A percentile compares a stretch with the other conserved stretches of the same genome.
Conservation (phyloP, 2,113 vertebrate species). For the Loxodonta africana region DNA sequence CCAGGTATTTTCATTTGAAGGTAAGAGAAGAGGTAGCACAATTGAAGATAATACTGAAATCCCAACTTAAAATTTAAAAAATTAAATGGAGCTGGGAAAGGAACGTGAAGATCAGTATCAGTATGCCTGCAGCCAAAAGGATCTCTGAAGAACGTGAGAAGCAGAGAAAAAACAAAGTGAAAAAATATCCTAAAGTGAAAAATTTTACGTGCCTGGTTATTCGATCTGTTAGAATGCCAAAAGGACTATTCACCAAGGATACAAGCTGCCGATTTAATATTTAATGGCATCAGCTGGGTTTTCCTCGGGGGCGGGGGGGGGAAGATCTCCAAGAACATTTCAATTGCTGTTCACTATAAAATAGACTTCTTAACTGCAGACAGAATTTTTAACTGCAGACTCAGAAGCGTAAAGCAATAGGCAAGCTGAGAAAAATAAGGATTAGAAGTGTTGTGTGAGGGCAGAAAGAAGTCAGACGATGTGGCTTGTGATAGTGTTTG, state of each 20-base stretch:
- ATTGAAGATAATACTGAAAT: background rate
- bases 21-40: background rate
- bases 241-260: background rate
- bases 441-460: background rate
- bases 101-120: background rate
- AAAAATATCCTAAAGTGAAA: background rate
- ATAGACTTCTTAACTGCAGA: background rate
- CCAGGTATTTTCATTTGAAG: slow-evolving; percentile 23
- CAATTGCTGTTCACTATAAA: slow-evolving; percentile 32
- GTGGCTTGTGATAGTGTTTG: background rate
- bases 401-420: slow-evolving; percentile 24
- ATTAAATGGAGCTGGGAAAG: background rate
- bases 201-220: background rate
- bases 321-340: slow-evolving; percentile 31
- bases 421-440: slow-evolving; percentile 34
- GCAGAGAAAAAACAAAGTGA: background rate
- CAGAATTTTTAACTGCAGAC: background rate
- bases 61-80: slow-evolving; percentile 1
- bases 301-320: background rate
- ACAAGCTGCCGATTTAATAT: background rate
- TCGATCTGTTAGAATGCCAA: background rate
- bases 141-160: background rate
- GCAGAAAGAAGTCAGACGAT: background rate
- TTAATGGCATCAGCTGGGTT: slow-evolving; percentile 1
- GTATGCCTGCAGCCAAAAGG: background rate